Base-by-base conservation (phyloP, 2,113 vertebrate species). In the Opisthocomus hoazin region DNA sequence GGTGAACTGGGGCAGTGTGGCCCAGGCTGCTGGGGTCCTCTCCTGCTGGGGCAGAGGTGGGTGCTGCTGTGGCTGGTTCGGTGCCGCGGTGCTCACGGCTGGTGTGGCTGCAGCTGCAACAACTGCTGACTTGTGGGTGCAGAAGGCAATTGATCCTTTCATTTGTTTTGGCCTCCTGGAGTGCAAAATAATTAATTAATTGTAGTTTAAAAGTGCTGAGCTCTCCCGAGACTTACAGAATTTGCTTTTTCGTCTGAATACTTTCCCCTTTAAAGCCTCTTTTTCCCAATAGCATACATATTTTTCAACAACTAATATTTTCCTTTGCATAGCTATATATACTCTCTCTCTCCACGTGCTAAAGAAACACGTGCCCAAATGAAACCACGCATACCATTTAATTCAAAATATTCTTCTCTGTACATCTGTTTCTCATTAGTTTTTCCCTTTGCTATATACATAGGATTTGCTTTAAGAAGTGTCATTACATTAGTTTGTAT, bases 381-480 rank as follows among this genome's bases (percentile, higher is more conserved):
- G 91, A 92, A 97, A 90, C 51, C 90, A 95, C 95, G 97, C 94
- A 91, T 88, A 74, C 60, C 61, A 89, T 90, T 90, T 73, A 68
- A 78, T 78, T 92, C 84, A 70, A 90, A 95, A 81, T 41, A 77
- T 76, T 97, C 51, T 93, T 75, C 43, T 84, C 27, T 12, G 6
- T 82, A 73, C 97, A 96, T 98, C 98, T 98, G 97, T 50, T 97
- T 89, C 87, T 95, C 80, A 80, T 98, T 97, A 97, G 70, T 81
- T 96, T 96, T 96, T 9, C 87, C 93, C 93, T 92, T 87, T 97
- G 94, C 75, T 95, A 53, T 89, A 68, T 75, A 87, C 89, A 96
- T 89, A 91, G 91, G 36, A 73, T 94, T 95, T 73, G 22, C 97
- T 97, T 97, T 95, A 96, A 98, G 95, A 97, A 58, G 46, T 77